Base-by-base conservation (phyloP, 2,113 vertebrate genomes). In the Tonatia bakeri region DNA sequence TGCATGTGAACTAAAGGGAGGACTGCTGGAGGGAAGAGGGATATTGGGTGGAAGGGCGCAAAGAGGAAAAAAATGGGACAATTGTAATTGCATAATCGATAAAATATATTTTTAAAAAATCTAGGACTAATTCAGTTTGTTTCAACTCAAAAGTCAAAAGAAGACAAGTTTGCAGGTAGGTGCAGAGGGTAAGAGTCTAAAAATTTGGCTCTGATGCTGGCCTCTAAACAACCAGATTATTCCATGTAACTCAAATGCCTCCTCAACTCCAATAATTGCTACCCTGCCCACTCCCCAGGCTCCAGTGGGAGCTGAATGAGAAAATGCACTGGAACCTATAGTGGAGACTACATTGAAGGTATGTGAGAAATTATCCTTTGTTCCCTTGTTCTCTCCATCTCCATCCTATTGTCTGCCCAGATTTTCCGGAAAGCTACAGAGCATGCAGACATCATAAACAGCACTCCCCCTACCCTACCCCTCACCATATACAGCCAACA, bases 361-460 rank as follows among this genome's bases (percentile, higher is more conserved):
- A 6, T 26, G 20, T 17, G 22, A 70, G 70, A 87, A 64, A 20
- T 33, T 36, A 45, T 7, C 40, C 56, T 92, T 77, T 15, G 3
- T n/a, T 12, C 47, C 77, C 52, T 31, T 19, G 20, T 19, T 72
- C 61, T 26, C n/a, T 22, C 47, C 40, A 43, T 36, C 76, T 38
- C 15, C 70, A 45, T 82, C 31, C 64, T 92, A 59, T 54, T 64
- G 54, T 81, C 31, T 1, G 31, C 43, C 40, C 75, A 7, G 10
- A 87, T 93, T 95, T 92, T 88, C 94, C 96, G 72, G 70, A 76
- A 70, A 52, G 64, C 17, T 87, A 4, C 1, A 50, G 1, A 94
- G 70, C 12, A 33, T 96, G 54, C 43, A 92, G 45, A 93, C 67
- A 88, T 94, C 97, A 90, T 97, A 50, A 76, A 76, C 6, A 67